These are phyloP conservation scores for Yponomeuta malinellus DNA, from an alignment of 2,888 invertebrate species.

Conservation along the genomic window DNA sequence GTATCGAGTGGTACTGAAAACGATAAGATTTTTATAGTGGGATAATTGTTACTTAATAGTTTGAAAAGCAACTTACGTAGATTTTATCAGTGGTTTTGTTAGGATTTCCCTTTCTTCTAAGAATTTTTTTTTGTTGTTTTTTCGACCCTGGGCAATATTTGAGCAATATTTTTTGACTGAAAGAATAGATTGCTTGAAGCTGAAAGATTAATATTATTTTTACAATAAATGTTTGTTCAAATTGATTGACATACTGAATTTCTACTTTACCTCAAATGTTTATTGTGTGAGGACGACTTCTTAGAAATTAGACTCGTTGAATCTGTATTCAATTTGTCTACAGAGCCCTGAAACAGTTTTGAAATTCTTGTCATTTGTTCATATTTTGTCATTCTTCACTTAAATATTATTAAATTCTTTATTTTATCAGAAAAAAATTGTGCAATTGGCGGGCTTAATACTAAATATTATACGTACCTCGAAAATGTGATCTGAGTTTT, in stretches of 20 bases:
- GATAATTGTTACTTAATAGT: no score
- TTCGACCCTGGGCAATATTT: background rate
- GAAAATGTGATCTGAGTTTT: no score
- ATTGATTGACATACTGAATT: background rate
- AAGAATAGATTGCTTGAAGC: background rate
- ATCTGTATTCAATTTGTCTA: background rate
- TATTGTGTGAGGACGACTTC: background rate
- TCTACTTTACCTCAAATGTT: background rate
- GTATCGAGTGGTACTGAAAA: background rate
- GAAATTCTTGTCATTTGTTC: no score
- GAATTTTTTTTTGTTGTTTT: background rate
- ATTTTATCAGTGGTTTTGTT: background rate
- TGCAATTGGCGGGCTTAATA: no score
- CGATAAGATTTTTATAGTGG: no score
- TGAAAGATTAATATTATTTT: background rate
- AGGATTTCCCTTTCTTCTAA: background rate
- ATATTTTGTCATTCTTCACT: no score
- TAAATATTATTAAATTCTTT: no score
- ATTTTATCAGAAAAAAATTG: no score
- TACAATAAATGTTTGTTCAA: background rate
- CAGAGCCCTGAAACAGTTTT: no score
- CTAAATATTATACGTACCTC: no score
- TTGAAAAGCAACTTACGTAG: background rate
- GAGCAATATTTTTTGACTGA: constrained; percentile 3
- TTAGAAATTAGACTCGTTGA: background rate